Conservation (phyloP, 2,888 invertebrate genomes). For the Archips crataeganus region DNA sequence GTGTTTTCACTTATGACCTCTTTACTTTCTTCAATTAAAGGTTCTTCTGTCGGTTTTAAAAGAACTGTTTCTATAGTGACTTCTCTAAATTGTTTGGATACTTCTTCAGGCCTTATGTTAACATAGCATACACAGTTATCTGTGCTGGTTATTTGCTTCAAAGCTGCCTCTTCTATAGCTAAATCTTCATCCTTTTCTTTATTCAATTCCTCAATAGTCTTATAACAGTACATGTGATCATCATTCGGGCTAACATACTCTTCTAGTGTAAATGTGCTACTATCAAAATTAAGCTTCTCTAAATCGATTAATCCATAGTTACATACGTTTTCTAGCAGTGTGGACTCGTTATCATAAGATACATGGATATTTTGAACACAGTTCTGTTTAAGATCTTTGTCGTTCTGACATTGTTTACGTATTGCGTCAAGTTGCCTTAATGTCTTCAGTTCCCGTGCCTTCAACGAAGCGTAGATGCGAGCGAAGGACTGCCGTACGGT, state of each 20-base stretch:
- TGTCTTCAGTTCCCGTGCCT: constrained; percentile 86
- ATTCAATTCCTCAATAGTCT: constrained; percentile 80
- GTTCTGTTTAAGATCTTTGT: constrained; percentile 72
- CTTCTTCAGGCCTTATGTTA: constrained; percentile 69
- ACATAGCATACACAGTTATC: constrained; percentile 77
- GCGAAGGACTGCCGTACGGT: constrained; percentile 77
- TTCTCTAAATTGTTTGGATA: constrained; percentile 73
- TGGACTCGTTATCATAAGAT: constrained; percentile 81
- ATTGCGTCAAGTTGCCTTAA: constrained; percentile 86
- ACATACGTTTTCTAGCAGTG: constrained; percentile 83
- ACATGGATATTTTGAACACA: constrained; percentile 79
- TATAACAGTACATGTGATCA: constrained; percentile 87
- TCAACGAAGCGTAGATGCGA: constrained; percentile 77
- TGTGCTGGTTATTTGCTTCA: constrained; percentile 73
- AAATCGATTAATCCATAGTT: constrained; percentile 87
- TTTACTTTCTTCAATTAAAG: constrained; percentile 45
- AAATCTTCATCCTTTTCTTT: constrained; percentile 63
- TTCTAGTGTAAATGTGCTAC: constrained; percentile 83
- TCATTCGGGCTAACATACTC: constrained; percentile 86
- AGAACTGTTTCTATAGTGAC: constrained; percentile 48
- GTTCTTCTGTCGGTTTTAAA: constrained; percentile 21
- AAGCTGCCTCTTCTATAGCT: constrained; percentile 78
- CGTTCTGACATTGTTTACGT: constrained; percentile 80
- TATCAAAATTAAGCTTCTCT: constrained; percentile 84
- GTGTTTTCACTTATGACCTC: constrained; percentile 53